Evolutionary conservation across 2,113 vertebrate genomes (phyloP).

Genomic region (Tragelaphus strepsiceros): DNA sequence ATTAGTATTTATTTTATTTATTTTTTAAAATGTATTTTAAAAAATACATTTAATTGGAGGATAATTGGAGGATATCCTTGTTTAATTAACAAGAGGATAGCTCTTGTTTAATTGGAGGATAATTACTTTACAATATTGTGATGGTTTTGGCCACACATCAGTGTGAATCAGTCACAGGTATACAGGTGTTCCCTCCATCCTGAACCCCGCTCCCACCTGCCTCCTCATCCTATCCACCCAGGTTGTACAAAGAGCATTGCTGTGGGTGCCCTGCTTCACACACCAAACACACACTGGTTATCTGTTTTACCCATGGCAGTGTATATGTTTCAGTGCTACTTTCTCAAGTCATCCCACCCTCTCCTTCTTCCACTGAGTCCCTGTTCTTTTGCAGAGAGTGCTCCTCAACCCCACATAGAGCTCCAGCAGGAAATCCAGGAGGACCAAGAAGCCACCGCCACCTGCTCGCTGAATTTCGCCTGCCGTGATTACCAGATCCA

Average conservation of each 20-base stretch:
- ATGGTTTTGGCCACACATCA: neutral
- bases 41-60: neutral
- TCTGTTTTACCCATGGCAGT: neutral
- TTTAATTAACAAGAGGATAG: too few species aligned
- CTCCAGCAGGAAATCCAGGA: neutral
- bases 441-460: neutral
- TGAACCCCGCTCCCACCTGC: neutral
- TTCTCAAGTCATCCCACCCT: neutral
- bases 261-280: neutral
- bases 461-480: slow-evolving; percentile 39
- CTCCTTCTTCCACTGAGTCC: neutral
- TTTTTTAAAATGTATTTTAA: neutral
- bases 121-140: neutral
- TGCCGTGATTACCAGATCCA: neutral
- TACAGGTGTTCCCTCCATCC: neutral
- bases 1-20: neutral
- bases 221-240: neutral
- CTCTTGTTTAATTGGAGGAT: neutral
- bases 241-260: neutral
- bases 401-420: slow-evolving; percentile 15
- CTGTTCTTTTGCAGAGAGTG: slow-evolving; percentile 19
- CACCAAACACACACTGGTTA: neutral
- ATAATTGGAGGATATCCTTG: too few species aligned
- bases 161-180: neutral
- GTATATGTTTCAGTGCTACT: neutral